phyloP scores from a whole-genome alignment of 2,113 vertebrate genomes.

The Anser brachyrhynchus region DNA sequence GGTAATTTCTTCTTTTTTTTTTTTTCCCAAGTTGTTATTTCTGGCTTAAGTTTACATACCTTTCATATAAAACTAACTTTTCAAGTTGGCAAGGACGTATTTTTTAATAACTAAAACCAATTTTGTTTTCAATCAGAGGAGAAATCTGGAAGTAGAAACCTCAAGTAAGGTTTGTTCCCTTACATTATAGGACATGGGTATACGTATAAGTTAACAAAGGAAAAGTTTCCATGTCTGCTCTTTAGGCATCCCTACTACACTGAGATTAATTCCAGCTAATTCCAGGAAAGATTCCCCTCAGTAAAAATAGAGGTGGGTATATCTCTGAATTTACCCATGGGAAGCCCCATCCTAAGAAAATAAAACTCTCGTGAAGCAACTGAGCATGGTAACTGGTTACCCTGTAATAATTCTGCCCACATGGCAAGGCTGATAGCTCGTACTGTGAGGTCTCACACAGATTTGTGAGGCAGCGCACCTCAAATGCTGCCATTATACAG shows the following conservation, averaged over 20 bases:
- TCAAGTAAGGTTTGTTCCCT: background rate
- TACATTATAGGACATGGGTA: background rate
- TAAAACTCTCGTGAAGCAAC: background rate
- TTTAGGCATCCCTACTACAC: accelerated
- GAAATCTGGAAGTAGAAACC: background rate
- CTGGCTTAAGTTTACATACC: background rate
- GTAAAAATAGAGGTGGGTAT: background rate
- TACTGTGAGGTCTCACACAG: background rate
- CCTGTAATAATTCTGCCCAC: background rate
- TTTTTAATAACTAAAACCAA: background rate
- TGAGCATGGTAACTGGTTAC: background rate
- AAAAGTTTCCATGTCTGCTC: background rate
- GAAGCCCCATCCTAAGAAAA: background rate
- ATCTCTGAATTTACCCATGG: background rate
- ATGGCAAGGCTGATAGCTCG: background rate
- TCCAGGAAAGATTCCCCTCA: background rate
- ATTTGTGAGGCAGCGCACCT: background rate
- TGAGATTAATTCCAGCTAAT: background rate
- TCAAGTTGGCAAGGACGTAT: background rate
- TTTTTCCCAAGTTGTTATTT: background rate
- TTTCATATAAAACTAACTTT: background rate
- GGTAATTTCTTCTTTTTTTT: background rate
- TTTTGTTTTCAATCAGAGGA: background rate
- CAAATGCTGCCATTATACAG: background rate
- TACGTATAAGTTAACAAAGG: accelerated